Evolutionary conservation across 2,888 invertebrate species (phyloP), one percentile per base, ranked within the genome.

Genomic region (Eremobia ochroleuca): DNA sequence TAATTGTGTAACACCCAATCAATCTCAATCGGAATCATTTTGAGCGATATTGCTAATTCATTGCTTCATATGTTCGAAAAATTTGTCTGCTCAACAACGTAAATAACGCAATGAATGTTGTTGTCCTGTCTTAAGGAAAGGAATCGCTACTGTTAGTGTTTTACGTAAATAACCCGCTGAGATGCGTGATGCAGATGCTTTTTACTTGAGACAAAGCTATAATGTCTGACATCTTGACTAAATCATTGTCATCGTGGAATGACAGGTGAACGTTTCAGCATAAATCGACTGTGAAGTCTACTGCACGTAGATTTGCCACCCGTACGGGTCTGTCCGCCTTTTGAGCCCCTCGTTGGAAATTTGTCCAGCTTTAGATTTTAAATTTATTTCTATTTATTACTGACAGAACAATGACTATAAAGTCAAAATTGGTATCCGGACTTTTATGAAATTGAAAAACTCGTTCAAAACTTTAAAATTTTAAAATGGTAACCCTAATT

Each of bases 231-330:
- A 9, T 31, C 66, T 49, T 31, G 25, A 31, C 21, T 28, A 31
- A 25, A 31, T 43, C 13, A 25, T 25, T 31, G 25, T 34, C 67
- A 25, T 1, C 25, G 6, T 67, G 58, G 31, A 1, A 79, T 75
- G 72, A 49, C 49, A 64, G 21, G 18, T 18, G 43, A 55, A 62
- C 21, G 59, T 64, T 72, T 64, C 64, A 73, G 72, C 77, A 78
- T 59, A 76, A 77, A 75, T 76, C 43, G 61, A 75, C 49, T 64
- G 61, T 34, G 65, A 55, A 73, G 52, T 31, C 49, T 49, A 65
- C 64, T 46, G 31, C 34, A 31, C 49, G 25, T 52, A 25, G 55
- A 52, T 25, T 31, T 25, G 0, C 15, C 31, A 25, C 13, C 31
- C 4, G 5, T 15, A 21, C 43, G 13, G 2, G 1, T 66, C 28